Evolutionary conservation across 2,797 vertebrate species (phyloP).

Genomic region (Cottoperca gobio): DNA sequence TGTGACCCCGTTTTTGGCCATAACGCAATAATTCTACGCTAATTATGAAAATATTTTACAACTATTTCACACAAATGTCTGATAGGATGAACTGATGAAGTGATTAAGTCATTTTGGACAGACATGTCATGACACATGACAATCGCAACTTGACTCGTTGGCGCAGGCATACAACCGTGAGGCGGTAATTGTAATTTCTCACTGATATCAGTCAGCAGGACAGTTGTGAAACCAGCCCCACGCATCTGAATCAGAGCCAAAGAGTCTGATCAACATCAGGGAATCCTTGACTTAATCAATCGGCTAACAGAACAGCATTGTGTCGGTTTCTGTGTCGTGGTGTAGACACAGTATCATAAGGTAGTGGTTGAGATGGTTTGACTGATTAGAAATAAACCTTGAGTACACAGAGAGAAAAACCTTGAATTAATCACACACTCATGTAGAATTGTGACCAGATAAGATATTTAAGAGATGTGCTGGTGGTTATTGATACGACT

Average conservation of each 20-base stretch:
- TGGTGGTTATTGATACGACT: not conserved
- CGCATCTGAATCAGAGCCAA: constrained; percentile 14
- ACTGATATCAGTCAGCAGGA: not conserved
- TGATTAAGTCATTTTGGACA: too few relatives aligned
- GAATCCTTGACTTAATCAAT: constrained; percentile 32
- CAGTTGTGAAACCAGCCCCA: constrained; percentile 12
- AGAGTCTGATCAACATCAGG: constrained; percentile 23
- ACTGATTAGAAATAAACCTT: not conserved
- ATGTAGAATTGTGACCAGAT: not conserved
- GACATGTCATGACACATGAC: too few relatives aligned
- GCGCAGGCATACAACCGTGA: too few relatives aligned
- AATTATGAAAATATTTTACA: too few relatives aligned
- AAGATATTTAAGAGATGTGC: constrained; percentile 5
- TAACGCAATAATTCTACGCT: too few relatives aligned
- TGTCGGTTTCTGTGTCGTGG: constrained; percentile 25
- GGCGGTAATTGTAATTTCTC: too few relatives aligned
- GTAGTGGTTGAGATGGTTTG: constrained; percentile 13
- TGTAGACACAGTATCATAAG: not conserved
- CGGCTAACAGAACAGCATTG: constrained; percentile 18
- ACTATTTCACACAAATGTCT: too few relatives aligned
- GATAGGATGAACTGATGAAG: too few relatives aligned
- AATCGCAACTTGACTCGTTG: too few relatives aligned
- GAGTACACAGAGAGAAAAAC: not conserved
- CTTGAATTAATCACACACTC: constrained; percentile 1
- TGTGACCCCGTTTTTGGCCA: too few relatives aligned